A percentile compares a stretch with the other conserved stretches of the same genome.
Conservation (phyloP, 2,113 vertebrate genomes). For the Nothobranchius furzeri region DNA sequence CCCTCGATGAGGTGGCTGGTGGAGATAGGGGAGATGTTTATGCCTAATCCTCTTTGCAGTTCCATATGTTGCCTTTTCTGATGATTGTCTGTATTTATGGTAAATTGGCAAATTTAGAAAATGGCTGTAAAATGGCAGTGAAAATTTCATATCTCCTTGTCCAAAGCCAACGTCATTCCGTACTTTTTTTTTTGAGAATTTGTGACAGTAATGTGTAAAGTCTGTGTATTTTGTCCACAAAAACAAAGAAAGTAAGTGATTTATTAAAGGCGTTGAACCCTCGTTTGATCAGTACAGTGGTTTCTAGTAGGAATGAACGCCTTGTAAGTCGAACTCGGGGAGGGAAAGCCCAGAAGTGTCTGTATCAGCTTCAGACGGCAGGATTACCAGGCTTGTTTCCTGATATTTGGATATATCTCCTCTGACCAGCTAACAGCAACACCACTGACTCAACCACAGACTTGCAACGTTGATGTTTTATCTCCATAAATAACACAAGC, state of each 20-base stretch:
- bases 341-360: too few species aligned
- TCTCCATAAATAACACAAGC: too few species aligned
- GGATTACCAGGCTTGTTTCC: too few species aligned
- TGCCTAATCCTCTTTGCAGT: slow-evolving; percentile 75
- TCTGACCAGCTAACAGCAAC: too few species aligned
- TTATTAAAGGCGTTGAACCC: slow-evolving; percentile 23
- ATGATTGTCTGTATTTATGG: slow-evolving; percentile 70
- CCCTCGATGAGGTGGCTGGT: slow-evolving; percentile 55
- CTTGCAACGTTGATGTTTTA: too few species aligned
- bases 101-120: slow-evolving; percentile 74
- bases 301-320: too few species aligned
- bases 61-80: slow-evolving; percentile 73
- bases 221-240: slow-evolving; percentile 18
- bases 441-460: too few species aligned
- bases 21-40: slow-evolving; percentile 68
- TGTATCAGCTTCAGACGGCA: too few species aligned
- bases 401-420: too few species aligned
- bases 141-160: slow-evolving; percentile 35
- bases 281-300: too few species aligned
- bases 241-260: slow-evolving; percentile 6
- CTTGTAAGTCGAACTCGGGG: too few species aligned
- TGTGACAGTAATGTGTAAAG: slow-evolving; percentile 20
- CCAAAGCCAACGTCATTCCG: slow-evolving; percentile 56
- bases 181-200: slow-evolving; percentile 42
- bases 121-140: slow-evolving; percentile 47